These are phyloP conservation scores for Momotus momota DNA, from an alignment of 2,797 vertebrate species.

Conservation along the genomic window DNA sequence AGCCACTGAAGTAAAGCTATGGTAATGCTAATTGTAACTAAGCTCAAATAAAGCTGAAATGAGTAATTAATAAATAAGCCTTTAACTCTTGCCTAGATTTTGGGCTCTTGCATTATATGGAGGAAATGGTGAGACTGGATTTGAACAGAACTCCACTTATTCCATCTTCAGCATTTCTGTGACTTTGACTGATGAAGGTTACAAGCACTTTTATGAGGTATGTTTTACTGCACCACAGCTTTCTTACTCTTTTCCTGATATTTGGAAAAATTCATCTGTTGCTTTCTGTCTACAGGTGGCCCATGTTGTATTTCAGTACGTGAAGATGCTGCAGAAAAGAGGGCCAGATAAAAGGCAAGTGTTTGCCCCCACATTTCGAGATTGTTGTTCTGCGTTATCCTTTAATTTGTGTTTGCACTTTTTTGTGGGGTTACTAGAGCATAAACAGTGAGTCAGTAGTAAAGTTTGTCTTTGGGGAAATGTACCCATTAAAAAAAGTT, in stretches of 20 bases:
- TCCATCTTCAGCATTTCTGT: slow-evolving; percentile 95
- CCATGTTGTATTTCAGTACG: slow-evolving; percentile 93
- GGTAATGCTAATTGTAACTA: background rate
- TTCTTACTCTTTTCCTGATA: background rate
- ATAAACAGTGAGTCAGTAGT: background rate
- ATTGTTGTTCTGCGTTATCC: background rate
- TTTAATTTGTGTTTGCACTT: background rate
- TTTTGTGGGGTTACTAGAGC: background rate
- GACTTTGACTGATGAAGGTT: slow-evolving; percentile 92
- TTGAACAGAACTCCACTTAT: slow-evolving; percentile 95
- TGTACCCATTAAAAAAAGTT: accelerated
- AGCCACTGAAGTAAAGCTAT: background rate
- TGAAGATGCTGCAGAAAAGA: slow-evolving; percentile 94
- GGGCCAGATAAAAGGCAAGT: slow-evolving; percentile 92
- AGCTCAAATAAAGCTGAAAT: background rate
- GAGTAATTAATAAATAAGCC: background rate
- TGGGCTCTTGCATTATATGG: slow-evolving; percentile 95
- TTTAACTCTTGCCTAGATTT: slow-evolving; percentile 80
- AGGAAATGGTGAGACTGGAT: slow-evolving; percentile 94
- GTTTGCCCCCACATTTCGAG: background rate
- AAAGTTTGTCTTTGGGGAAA: background rate
- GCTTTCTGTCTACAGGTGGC: slow-evolving; percentile 84
- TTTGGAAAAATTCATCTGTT: background rate
- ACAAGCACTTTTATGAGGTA: slow-evolving; percentile 93
- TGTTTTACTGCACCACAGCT: background rate